Base-by-base conservation (phyloP, 2,113 vertebrate genomes). In the Aspidoscelis tigris region DNA sequence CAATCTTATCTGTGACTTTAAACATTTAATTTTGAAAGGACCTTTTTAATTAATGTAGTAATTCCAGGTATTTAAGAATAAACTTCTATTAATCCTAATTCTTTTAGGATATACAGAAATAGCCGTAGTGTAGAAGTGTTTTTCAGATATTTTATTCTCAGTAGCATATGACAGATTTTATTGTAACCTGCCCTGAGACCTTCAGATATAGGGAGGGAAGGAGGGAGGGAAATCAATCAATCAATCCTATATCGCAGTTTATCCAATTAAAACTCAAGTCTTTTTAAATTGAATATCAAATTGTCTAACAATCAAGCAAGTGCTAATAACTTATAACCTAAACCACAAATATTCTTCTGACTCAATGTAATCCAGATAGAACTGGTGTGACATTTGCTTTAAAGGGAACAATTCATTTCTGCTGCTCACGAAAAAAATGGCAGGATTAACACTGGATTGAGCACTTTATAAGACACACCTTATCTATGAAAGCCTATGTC, bases 371-470 rank as follows among this genome's bases (percentile, higher is more conserved):
- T 82, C 39, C 82, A 91, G 43, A 64, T 80, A 71, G 24, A 84
- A 71, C 50, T 78, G 65, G 24, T 44, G 24, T 44, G 22, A 24
- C 44, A 68, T 43, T 76, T 86, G 88, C 14, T 43, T 79, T 79
- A 89, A 88, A 41, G 9, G 64, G 69, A 90, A 89, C 39, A 77
- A 82, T 70, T 80, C 50, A 61, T 84, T 87, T 89, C 58, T 81
- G 3, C 9, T 53, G 33, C 72, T 92, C 89, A 80, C 2, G 61
- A n/a, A 55, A 26, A 88, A 89, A 87, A 88, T 4, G 76, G 47
- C 24, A 90, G 58, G 72, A 82, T 80, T 88, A 43, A 64, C 18
- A 79, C 10, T 61, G 58, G 12, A 61, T 61, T n/a, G 61, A 75
- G 55, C 61, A 92, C 20, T 16, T 84, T 83, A 88, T 20, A 92